A percentile compares a stretch with the other conserved stretches of the same genome.
These are phyloP conservation scores for Ivindomyrus marchei DNA, from an alignment of 2,113 vertebrate species.

Conservation along the genomic window DNA sequence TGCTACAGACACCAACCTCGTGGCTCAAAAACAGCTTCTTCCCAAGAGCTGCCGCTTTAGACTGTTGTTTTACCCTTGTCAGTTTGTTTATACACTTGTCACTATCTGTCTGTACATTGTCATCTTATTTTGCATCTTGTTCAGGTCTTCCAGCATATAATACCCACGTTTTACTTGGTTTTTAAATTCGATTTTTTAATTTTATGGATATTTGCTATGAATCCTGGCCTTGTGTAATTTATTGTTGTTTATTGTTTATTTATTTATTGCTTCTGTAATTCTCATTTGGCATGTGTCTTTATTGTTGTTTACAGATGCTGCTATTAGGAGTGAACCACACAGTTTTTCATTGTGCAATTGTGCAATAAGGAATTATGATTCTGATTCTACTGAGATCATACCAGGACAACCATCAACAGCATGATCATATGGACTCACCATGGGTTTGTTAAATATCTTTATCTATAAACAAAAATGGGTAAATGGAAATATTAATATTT, in stretches of 20 bases:
- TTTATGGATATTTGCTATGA: background rate
- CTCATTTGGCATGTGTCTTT: background rate
- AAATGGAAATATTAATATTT: background rate
- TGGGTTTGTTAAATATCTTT: background rate
- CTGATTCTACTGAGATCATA: background rate
- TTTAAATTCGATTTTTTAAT: background rate
- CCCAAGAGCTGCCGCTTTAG: background rate
- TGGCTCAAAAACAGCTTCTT: background rate
- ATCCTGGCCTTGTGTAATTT: background rate
- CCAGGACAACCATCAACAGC: background rate
- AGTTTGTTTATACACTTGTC: background rate
- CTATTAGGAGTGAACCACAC: background rate
- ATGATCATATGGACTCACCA: background rate
- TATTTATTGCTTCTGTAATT: background rate
- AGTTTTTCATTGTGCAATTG: background rate
- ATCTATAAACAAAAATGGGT: background rate
- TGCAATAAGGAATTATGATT: background rate
- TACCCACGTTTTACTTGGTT: background rate
- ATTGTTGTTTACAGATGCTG: background rate
- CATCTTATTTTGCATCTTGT: background rate
- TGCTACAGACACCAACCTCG: no score
- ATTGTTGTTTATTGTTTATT: background rate
- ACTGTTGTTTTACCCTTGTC: background rate
- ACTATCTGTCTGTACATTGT: background rate
- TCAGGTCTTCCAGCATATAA: background rate